These are phyloP conservation scores for Phyllotreta striolata DNA, from an alignment of 2,888 invertebrate species.

Conservation along the genomic window DNA sequence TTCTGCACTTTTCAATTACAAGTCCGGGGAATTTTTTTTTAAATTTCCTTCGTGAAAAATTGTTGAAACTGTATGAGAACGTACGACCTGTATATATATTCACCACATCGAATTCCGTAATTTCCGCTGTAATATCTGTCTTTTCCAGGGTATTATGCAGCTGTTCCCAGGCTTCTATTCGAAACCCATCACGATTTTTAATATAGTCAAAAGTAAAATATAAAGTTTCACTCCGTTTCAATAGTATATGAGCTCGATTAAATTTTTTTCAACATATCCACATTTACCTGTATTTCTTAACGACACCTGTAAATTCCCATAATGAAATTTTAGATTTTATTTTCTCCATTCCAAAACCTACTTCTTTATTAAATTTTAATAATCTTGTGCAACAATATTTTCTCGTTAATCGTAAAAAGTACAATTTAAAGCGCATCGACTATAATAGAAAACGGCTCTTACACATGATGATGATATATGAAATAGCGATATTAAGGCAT, in stretches of 20 bases:
- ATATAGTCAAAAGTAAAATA: slow-evolving; percentile 41
- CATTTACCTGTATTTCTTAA: too few species aligned
- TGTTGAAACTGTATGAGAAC: too few species aligned
- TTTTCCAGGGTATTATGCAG: slow-evolving; percentile 18
- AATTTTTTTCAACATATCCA: too few species aligned
- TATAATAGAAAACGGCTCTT: slow-evolving; percentile 10
- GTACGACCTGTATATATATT: slow-evolving; percentile 7
- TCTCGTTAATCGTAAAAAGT: background rate
- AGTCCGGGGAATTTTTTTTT: background rate
- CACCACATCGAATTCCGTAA: slow-evolving; percentile 13
- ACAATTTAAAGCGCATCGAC: background rate
- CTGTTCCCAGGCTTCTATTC: slow-evolving; percentile 22
- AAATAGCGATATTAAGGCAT: slow-evolving; percentile 43
- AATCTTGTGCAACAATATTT: too few species aligned
- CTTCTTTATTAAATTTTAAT: too few species aligned
- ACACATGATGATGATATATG: slow-evolving; percentile 38
- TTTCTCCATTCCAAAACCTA: too few species aligned
- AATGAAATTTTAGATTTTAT: too few species aligned
- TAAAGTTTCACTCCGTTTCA: slow-evolving; percentile 32
- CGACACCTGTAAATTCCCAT: too few species aligned
- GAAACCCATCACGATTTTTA: slow-evolving; percentile 36
- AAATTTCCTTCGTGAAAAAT: too few species aligned
- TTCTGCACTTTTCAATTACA: slow-evolving; percentile 2
- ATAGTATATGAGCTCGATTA: background rate
- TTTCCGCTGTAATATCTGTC: slow-evolving; percentile 16